Percentiles rank a stretch among this genome's conserved stretches.
Evolutionary conservation across 2,113 vertebrate species (phyloP).

Genomic region (Sinosuthora webbiana): DNA sequence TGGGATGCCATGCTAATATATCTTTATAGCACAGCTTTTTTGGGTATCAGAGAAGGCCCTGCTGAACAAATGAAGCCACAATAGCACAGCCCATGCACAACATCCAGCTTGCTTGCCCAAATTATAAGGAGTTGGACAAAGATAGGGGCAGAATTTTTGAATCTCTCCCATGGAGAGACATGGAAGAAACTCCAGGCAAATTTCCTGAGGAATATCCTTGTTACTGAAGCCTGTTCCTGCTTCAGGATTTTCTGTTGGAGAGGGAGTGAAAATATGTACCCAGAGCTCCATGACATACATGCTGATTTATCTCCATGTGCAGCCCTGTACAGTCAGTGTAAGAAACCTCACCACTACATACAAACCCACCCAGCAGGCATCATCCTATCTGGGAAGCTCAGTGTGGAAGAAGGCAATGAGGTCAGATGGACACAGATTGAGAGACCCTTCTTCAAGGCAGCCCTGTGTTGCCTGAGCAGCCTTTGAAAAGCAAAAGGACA

Average conservation of each 20-base stretch:
- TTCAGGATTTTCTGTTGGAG: background rate
- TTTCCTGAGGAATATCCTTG: background rate
- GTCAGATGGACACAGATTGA: background rate
- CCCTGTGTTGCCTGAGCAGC: background rate
- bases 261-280: accelerated
- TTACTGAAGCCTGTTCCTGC: background rate
- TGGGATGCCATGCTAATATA: background rate
- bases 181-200: background rate
- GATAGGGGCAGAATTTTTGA: background rate
- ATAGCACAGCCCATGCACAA: background rate
- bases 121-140: background rate
- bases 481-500: background rate
- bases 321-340: background rate
- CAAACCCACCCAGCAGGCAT: background rate
- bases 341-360: background rate
- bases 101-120: background rate
- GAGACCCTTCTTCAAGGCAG: background rate
- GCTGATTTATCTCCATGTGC: background rate
- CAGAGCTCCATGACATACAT: accelerated
- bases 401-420: background rate
- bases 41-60: background rate
- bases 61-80: background rate
- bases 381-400: background rate
- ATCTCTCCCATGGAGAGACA: background rate
- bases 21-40: background rate